These are phyloP conservation scores for Bubalus kerabau DNA, from an alignment of 2,113 vertebrate species.

Conservation along the genomic window DNA sequence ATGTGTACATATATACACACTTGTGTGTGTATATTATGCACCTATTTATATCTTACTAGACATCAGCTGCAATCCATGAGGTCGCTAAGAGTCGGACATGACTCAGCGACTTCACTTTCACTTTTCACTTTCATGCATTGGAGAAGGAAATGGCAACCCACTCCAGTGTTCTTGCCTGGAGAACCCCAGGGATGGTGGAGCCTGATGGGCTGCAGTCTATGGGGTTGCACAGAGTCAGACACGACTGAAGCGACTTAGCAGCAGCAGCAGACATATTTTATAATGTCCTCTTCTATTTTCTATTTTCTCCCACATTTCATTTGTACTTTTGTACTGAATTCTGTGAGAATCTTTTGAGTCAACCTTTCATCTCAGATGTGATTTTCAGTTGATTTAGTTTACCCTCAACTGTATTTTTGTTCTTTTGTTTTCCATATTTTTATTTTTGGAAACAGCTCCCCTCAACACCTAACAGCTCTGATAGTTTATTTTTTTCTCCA, in stretches of 20 bases:
- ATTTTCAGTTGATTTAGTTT: neutral
- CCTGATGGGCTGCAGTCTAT: too few species aligned
- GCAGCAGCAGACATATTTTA: neutral
- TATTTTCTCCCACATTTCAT: neutral
- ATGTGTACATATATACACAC: neutral
- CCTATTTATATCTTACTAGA: neutral
- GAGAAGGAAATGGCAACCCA: too few species aligned
- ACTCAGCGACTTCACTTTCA: too few species aligned
- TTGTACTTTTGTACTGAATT: neutral
- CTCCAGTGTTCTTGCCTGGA: too few species aligned
- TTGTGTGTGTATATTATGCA: neutral
- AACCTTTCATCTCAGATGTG: neutral
- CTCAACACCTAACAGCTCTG: neutral
- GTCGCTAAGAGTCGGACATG: too few species aligned
- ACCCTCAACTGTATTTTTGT: neutral
- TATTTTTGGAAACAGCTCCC: neutral
- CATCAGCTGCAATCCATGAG: too few species aligned
- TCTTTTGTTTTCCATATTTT: neutral
- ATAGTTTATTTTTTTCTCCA: neutral
- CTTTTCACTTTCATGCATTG: too few species aligned
- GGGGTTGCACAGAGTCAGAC: too few species aligned
- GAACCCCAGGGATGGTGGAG: too few species aligned
- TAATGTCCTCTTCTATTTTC: neutral
- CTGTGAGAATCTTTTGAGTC: neutral
- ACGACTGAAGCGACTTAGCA: too few species aligned